A percentile compares a stretch with the other conserved stretches of the same genome.
Evolutionary conservation across 2,797 vertebrate genomes (phyloP).

Genomic region (Tiaroga cobitis): DNA sequence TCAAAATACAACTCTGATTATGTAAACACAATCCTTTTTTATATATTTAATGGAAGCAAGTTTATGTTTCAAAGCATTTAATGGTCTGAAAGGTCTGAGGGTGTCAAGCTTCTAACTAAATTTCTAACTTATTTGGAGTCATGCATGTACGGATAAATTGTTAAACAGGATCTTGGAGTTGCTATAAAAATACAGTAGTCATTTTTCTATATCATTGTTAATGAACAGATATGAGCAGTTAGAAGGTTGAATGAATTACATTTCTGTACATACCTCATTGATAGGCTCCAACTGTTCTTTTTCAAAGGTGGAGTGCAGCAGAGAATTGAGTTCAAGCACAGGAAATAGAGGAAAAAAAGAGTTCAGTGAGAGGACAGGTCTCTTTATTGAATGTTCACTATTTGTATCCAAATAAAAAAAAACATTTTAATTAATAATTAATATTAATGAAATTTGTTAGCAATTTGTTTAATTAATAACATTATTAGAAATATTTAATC

Average conservation of each 20-base stretch:
- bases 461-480: too few relatives aligned
- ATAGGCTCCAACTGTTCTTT: constrained; percentile 92
- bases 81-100: neutral
- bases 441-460: neutral
- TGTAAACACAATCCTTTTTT: neutral
- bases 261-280: constrained; percentile 82
- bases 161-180: neutral
- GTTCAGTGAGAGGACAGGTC: constrained; percentile 58
- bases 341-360: constrained; percentile 42
- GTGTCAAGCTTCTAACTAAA: neutral
- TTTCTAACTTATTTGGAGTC: neutral
- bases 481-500: neutral
- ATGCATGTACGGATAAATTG: neutral
- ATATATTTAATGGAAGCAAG: neutral
- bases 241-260: neutral
- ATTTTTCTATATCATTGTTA: neutral
- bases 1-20: neutral
- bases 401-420: neutral
- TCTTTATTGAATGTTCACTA: neutral
- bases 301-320: constrained; percentile 77
- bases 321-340: constrained; percentile 36
- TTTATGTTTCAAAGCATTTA: neutral
- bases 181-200: neutral
- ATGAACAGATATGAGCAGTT: neutral
- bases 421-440: neutral